A percentile compares a stretch with the other conserved stretches of the same genome.
Evolutionary conservation across 2,888 invertebrate genomes (phyloP).

Genomic region (Quadroppia sp.): DNA sequence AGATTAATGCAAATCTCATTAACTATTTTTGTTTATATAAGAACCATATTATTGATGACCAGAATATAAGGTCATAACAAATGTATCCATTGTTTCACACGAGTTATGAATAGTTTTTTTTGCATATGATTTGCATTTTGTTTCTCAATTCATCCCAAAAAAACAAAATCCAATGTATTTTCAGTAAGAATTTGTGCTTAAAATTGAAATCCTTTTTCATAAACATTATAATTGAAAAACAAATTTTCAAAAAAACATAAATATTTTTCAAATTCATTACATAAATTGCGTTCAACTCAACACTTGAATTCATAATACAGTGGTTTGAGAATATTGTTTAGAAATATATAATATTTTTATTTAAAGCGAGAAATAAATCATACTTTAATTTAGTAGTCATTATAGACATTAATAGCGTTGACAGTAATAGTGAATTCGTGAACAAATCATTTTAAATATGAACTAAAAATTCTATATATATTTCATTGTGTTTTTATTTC

Average conservation of each 20-base stretch:
- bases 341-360: background rate
- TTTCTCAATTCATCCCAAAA: no score
- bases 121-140: no score
- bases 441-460: background rate
- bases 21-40: background rate
- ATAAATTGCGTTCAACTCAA: no score
- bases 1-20: background rate
- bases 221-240: no score
- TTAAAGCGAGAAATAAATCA: background rate
- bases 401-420: background rate
- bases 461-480: background rate
- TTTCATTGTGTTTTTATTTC: no score
- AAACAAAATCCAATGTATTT: no score
- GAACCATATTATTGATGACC: background rate
- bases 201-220: background rate
- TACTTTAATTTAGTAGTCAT: background rate
- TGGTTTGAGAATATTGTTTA: no score
- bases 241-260: no score
- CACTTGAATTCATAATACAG: no score
- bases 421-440: background rate
- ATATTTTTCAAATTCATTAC: no score
- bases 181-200: background rate
- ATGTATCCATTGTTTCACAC: no score
- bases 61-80: background rate
- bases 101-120: no score